Percentiles rank a stretch among this genome's conserved stretches.
These are phyloP conservation scores for Polydrusus tereticollis DNA, from an alignment of 2,888 invertebrate genomes.

Conservation along the genomic window DNA sequence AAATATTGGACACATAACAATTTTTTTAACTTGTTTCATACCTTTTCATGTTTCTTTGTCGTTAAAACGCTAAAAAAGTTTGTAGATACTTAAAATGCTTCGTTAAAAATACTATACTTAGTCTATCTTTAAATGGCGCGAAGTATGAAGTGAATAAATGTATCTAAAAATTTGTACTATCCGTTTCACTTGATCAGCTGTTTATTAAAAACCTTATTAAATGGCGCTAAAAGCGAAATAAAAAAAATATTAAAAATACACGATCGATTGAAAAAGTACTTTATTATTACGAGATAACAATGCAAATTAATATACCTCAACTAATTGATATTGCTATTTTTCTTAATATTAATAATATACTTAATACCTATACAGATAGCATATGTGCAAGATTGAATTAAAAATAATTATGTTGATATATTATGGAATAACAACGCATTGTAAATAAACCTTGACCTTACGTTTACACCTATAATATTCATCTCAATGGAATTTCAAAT, in stretches of 20 bases:
- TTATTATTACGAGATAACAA: slow-evolving; percentile 2
- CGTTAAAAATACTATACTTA: too few species aligned
- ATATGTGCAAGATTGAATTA: slow-evolving; percentile 1
- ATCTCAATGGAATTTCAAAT: slow-evolving; percentile 15
- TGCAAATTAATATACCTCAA: background rate
- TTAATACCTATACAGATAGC: background rate
- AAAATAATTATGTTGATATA: background rate
- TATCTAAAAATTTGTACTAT: too few species aligned
- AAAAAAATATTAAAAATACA: background rate
- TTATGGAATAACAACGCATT: slow-evolving; percentile 1
- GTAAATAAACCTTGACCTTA: slow-evolving; percentile 15
- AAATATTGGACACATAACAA: background rate
- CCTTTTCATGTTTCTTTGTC: background rate
- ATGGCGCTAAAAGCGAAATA: background rate
- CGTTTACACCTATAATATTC: background rate
- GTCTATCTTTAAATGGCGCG: too few species aligned
- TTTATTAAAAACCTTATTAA: background rate
- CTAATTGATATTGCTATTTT: background rate
- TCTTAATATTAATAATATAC: too few species aligned
- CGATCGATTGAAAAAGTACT: background rate
- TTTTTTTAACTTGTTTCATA: background rate
- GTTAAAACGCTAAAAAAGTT: too few species aligned
- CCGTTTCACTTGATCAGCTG: too few species aligned
- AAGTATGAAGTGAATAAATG: too few species aligned
- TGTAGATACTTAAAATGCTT: background rate